Evolutionary conservation across 2,113 vertebrate genomes (phyloP), one percentile per base, ranked within the genome.

Genomic region (Carassius carassius): DNA sequence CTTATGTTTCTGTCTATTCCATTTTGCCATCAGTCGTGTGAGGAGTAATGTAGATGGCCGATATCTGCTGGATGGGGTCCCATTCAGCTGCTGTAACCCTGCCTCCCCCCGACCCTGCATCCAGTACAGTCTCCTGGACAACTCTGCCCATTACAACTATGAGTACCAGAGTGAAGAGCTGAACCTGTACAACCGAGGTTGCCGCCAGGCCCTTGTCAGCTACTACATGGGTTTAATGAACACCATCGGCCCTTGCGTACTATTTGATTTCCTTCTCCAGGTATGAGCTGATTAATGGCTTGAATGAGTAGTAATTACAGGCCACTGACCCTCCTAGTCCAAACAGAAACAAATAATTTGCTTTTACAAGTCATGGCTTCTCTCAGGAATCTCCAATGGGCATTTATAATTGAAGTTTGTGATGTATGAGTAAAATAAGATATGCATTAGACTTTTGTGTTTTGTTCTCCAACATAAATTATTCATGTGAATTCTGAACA

Each of bases 31-130:
- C 88, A 96, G 95, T n/a, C 95, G 94, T 10, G 91, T 96, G 73
- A 94, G 93, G 82, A 96, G 95, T 85, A 96, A 96, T 1, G 93
- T 96, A 69, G 95, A 96, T 7, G 92, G 95, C 4, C 94, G 94
- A 29, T 96, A 91, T 90, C 92, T 96, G 89, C 7, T 95, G 90
- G 93, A 96, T 9, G 94, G 93, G 0, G 94, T 96, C 62, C 95
- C 95, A 5, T 96, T 95, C 90, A 96, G 95, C 90, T 96, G 95
- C 91, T 96, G 95, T 77, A 96, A 96, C 91, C 95, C 95, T 0
- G 80, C 84, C 70, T 96, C 95, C 25, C 94, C 95, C 3, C 92
- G 95, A 0, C 95, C 95, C 89, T 96, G 95, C 89, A 92, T 96
- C 87, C 95, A 94, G 86, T 80, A 91, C 85, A 92, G 91, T 16